phyloP scores from a whole-genome alignment of 2,888 invertebrate genomes.

The Lamproptera curius region DNA sequence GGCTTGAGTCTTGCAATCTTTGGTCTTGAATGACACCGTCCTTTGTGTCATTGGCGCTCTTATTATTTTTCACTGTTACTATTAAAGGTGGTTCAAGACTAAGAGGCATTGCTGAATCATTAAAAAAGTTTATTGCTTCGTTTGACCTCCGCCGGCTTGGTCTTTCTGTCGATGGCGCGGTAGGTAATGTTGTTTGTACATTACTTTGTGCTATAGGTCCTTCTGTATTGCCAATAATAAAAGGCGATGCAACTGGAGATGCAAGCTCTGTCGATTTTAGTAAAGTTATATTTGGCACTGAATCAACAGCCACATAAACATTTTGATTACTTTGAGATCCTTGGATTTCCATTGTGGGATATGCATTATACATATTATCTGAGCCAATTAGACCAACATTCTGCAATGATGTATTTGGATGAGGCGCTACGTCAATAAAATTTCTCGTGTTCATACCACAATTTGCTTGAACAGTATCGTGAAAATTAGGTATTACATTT shows the following conservation, averaged over 20 bases:
- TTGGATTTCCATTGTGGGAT: conserved; percentile 32
- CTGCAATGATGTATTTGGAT: conserved; percentile 34
- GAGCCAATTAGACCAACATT: conserved; percentile 49
- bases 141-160: neutral
- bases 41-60: neutral
- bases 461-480: conserved; percentile 5
- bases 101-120: neutral
- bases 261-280: conserved; percentile 44
- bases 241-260: conserved; percentile 39
- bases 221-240: conserved; percentile 42
- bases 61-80: neutral
- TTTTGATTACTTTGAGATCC: conserved; percentile 33
- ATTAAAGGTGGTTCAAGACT: neutral
- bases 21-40: neutral
- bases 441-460: conserved; percentile 29
- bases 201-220: conserved; percentile 25
- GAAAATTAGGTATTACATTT: neutral
- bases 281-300: conserved; percentile 39
- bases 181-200: conserved; percentile 8
- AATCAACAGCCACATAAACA: conserved; percentile 37
- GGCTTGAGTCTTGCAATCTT: neutral
- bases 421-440: conserved; percentile 32
- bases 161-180: neutral
- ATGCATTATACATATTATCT: conserved; percentile 45
- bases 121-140: too few relatives aligned